Conservation (phyloP, 2,113 vertebrate species). For the Burhinus bistriatus region DNA sequence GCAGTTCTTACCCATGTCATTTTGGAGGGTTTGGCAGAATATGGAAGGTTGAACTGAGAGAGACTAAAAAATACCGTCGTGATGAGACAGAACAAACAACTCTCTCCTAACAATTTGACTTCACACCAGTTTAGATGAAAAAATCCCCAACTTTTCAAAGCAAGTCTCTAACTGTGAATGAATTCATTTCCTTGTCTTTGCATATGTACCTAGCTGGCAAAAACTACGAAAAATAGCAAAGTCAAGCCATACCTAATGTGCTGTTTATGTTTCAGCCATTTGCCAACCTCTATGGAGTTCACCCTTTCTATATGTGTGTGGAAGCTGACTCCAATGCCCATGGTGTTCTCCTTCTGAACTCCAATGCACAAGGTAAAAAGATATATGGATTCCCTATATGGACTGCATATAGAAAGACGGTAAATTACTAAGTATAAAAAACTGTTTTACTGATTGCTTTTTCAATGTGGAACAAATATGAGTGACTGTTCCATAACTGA, state of each 20-base stretch:
- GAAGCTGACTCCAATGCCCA: conserved; percentile 46
- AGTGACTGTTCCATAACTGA: neutral
- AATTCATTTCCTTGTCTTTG: neutral
- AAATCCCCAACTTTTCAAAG: neutral
- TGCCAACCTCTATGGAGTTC: conserved; percentile 59
- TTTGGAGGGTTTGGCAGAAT: neutral
- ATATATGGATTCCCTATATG: neutral
- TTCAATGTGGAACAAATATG: neutral
- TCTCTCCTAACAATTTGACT: neutral
- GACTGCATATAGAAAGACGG: neutral
- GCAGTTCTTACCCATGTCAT: neutral
- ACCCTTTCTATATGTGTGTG: conserved; percentile 51
- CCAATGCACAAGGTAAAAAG: conserved; percentile 58
- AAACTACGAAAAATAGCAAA: neutral
- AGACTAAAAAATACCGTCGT: neutral
- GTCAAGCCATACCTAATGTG: neutral
- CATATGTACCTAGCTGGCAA: neutral
- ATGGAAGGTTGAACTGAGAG: neutral
- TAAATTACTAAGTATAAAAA: neutral
- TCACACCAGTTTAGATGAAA: neutral
- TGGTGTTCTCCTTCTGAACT: conserved; percentile 58
- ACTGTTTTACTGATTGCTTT: neutral
- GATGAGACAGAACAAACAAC: neutral
- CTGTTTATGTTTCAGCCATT: conserved; percentile 28
- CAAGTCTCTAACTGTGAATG: neutral